Evolutionary conservation across 2,797 vertebrate species (phyloP), one percentile per base, ranked within the genome.

Genomic region (Luscinia megarhynchos): DNA sequence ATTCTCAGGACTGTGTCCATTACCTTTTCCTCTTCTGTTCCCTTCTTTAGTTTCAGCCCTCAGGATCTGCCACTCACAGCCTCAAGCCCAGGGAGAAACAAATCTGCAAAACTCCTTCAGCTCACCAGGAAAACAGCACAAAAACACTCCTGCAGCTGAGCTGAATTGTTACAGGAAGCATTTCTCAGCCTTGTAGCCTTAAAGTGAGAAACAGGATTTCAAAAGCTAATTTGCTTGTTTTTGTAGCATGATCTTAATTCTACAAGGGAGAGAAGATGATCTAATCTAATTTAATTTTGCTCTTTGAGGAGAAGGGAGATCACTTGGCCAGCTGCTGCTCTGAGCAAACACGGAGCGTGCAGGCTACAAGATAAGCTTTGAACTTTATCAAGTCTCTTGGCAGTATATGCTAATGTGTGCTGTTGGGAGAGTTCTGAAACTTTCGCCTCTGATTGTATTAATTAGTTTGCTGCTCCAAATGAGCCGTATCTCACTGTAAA

Each of bases 261-360:
- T 97, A 81, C 89, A 93, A 94, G 93, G 91, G 84, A 41, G 76
- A 85, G 75, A 88, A 89, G 95, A 96, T 85, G 89, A 96, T 97
- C 93, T 97, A 88, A 97, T 97, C 94, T 97, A 97, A 98, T 98
- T 98, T 97, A 97, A 97, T 97, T 98, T 97, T 94, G 93, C 95
- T 96, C 81, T 96, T 97, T 96, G 86, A 81, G 94, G 93, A 90
- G 95, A 88, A 97, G 88, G 67, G 94, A 61, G 91, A 95, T 96
- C 88, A 58, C 81, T 97, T 94, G 97, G 95, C 91, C 96, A 97
- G 96, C 93, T 96, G 96, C 94, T 96, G 96, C 93, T 97, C 96
- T 96, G 96, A 95, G 97, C 90, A 95, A 95, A 94, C 84, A 90
- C 2, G 4, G 96, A 96, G 89, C 5, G 4, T 77, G 83, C 89